Percentiles rank a stretch among this genome's conserved stretches.
phyloP scores from a whole-genome alignment of 2,888 invertebrate genomes.

The Stenichneumon culpator region DNA sequence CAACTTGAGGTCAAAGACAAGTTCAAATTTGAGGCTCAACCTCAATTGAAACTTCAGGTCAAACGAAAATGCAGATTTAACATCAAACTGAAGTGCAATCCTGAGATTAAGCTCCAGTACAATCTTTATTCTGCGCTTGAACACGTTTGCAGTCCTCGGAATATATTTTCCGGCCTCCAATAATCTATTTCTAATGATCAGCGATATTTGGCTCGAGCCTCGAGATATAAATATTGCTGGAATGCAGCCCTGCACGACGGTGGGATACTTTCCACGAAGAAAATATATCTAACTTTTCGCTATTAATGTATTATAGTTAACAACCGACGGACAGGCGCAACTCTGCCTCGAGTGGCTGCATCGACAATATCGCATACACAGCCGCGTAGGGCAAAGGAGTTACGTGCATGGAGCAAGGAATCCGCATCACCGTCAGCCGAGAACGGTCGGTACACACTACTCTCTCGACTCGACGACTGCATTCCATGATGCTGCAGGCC shows the following conservation, averaged over 20 bases:
- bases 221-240: slow-evolving; percentile 21
- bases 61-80: background rate
- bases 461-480: slow-evolving; percentile 33
- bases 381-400: slow-evolving; percentile 18
- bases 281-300: background rate
- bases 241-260: background rate
- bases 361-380: slow-evolving; percentile 13
- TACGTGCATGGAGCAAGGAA: slow-evolving; percentile 22
- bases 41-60: background rate
- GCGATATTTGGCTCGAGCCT: slow-evolving; percentile 7
- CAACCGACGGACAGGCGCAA: slow-evolving; percentile 14
- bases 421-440: slow-evolving; percentile 23
- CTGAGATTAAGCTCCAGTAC: background rate
- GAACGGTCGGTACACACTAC: slow-evolving; percentile 31
- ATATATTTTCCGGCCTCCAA: background rate
- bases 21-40: no score
- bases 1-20: background rate
- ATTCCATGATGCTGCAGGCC: slow-evolving; percentile 44
- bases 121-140: background rate
- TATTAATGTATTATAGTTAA: slow-evolving; percentile 4
- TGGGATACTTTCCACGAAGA: background rate
- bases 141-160: background rate
- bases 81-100: background rate
- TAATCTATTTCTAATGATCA: slow-evolving; percentile 11
- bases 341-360: background rate